Percentiles rank a stretch among this genome's conserved stretches.
These are phyloP conservation scores for Drosophila guanche DNA, from an alignment of 1,140 invertebrate species.

Conservation along the genomic window DNA sequence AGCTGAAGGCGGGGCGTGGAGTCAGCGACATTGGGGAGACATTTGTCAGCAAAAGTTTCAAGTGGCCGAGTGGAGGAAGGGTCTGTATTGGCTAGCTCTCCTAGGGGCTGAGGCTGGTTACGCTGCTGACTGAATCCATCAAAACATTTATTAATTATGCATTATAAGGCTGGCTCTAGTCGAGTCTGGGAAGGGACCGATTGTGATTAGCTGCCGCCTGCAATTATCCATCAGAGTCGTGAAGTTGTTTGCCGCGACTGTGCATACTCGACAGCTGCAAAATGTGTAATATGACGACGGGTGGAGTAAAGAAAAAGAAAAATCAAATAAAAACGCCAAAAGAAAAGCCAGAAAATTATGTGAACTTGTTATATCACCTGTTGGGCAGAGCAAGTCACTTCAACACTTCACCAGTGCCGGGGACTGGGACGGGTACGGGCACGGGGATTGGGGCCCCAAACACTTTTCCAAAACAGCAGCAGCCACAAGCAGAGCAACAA, in stretches of 20 bases:
- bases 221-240: conserved; percentile 63
- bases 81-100: conserved; percentile 1
- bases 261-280: conserved; percentile 24
- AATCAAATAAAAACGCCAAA: conserved; percentile 26
- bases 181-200: conserved; percentile 67
- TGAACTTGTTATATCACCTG: conserved; percentile 80
- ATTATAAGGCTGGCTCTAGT: conserved; percentile 62
- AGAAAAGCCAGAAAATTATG: conserved; percentile 76
- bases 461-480: conserved; percentile 52
- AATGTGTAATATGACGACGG: conserved; percentile 44
- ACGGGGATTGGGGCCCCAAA: conserved; percentile 39
- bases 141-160: conserved; percentile 66
- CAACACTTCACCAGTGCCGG: conserved; percentile 16
- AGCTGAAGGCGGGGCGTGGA: background rate
- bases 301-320: conserved; percentile 4
- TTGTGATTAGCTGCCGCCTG: conserved; percentile 59
- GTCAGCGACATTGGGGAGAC: conserved; percentile 32
- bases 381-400: conserved; percentile 12
- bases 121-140: conserved; percentile 55
- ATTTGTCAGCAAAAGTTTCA: background rate
- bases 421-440: background rate
- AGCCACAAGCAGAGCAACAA: conserved; percentile 37
- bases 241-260: conserved; percentile 33
- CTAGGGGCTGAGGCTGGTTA: background rate
- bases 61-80: conserved; percentile 10